Base-by-base conservation (phyloP, 2,113 vertebrate genomes). In the Odocoileus hemionus region DNA sequence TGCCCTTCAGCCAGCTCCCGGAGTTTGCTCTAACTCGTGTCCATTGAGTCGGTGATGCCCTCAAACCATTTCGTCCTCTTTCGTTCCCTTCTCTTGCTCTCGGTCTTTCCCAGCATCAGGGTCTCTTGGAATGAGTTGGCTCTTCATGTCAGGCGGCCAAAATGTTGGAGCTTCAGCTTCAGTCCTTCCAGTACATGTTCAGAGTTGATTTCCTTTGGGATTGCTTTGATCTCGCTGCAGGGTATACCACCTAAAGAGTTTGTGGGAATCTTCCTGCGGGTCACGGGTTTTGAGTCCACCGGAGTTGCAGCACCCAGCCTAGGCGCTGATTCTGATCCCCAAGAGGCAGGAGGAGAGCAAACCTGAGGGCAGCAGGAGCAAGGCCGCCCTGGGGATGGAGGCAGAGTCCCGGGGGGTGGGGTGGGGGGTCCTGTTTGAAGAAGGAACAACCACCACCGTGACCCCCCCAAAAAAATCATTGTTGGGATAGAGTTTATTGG, bases 391-490 rank as follows among this genome's bases (percentile, higher is more conserved):
- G 5, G 54, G 45, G 74, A 28, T 15, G 23, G 83, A 33, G 8
- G 43, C 45, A 8, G 30, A 7, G 36, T 13, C 45, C 6, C 11
- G 28, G n/a, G 17, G 10, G 0, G 30, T 2, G 13, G 36, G 10
- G 12, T 36, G 47, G 11, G n/a, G 47, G 11, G 25, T 10, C 30
- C 25, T 57, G 19, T 61, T 33, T 79, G 61, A 74, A 78, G 82
- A 88, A 57, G 47, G 25, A 14, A 14, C 17, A 7, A 14, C 9
- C 26, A 45, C 16, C 16, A 16, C 26, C 16, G 30, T 0, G 2
- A 13, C 8, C 17, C 19, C 1, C 1, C 8, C 50, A 36, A 25
- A 17, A 36, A 25, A 17, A 64, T 5, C 12, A 26, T 43, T 64
- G 5, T 33, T 0, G 0, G 16, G 39, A 15, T 39, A 28, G 52